phyloP scores from a whole-genome alignment of 2,797 vertebrate genomes.

The Lycodopsis pacificus region DNA sequence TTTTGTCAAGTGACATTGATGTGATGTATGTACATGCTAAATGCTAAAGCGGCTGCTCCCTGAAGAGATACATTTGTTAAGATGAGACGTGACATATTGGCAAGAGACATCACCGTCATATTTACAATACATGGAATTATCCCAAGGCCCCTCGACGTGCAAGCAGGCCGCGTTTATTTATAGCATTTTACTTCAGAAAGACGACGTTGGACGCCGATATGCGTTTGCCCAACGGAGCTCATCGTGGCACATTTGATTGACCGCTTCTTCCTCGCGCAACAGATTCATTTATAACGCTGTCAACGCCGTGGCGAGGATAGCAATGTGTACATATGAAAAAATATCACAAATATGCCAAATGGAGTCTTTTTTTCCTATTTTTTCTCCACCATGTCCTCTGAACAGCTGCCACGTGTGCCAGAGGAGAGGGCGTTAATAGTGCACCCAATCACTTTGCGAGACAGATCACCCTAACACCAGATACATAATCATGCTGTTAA shows the following conservation, averaged over 20 bases:
- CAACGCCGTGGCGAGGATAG: conserved; percentile 29
- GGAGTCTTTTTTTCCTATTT: not conserved
- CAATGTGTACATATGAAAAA: conserved; percentile 33
- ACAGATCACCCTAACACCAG: conserved; percentile 52
- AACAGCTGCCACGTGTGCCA: conserved; percentile 70
- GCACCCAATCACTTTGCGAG: conserved; percentile 53
- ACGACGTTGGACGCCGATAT: conserved; percentile 18
- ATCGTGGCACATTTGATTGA: conserved; percentile 50
- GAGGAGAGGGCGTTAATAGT: conserved; percentile 57
- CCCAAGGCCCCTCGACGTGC: conserved; percentile 32
- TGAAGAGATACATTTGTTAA: conserved; percentile 68
- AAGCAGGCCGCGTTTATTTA: conserved; percentile 37
- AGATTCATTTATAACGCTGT: conserved; percentile 52
- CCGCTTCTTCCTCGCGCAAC: conserved; percentile 35
- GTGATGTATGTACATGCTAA: conserved; percentile 73
- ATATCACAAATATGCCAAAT: conserved; percentile 44
- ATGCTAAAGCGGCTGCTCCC: conserved; percentile 63
- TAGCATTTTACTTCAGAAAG: conserved; percentile 35
- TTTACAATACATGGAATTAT: conserved; percentile 57
- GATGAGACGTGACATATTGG: conserved; percentile 77
- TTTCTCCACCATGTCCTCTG: conserved; percentile 30
- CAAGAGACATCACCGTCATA: conserved; percentile 69
- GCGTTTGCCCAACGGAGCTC: conserved; percentile 38
- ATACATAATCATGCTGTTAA: conserved; percentile 74
- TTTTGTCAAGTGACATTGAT: conserved; percentile 72